Base-by-base conservation (phyloP, 2,113 vertebrate genomes). In the Microcebus ravelobensis region DNA sequence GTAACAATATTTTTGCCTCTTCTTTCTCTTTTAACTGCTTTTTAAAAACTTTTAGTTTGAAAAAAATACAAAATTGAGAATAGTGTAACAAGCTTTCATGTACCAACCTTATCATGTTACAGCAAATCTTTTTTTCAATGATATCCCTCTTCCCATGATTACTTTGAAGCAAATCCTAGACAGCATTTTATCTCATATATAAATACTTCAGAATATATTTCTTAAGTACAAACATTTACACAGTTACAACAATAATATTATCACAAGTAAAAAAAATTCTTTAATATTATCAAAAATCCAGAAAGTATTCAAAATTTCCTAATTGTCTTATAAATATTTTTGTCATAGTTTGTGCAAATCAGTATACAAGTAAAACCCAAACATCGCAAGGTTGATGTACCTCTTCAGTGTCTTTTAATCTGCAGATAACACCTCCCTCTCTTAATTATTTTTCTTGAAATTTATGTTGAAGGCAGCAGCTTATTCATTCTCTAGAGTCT, bases 161-260 rank as follows among this genome's bases (percentile, higher is more conserved):
- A 18, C 70, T 94, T 82, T 79, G 42, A 67, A 83, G 20, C 2
- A 86, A 77, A 88, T 93, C 8, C 70, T 61, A 52, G 45, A 59
- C n/a, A 20, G 34, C 3, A 39, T 31, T 20, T 79, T 20, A 15
- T 92, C 84, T 71, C 52, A 13, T 34, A 85, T 17, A 29, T 65
- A 95, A 45, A 68, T 90, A 76, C 36, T 86, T 65, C n/a, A 76
- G 34, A 91, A 65, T 81, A 21, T 52, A 76, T 74, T 68, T 97
- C n/a, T 86, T 82, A 94, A 84, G 27, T 87, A 67, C 36, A 23
- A 89, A 48, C 13, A 59, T 57, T 59, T 92, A 74, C 3, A 90
- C 76, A 90, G 42, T 95, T 57, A 36, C 0, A 94, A 67, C 45
- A 39, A 50, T 4, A 48, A 52, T 92, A 61, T 18, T 23, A 42